phyloP scores from a whole-genome alignment of 1,140 invertebrate genomes.

The Paraescarpia echinospica region DNA sequence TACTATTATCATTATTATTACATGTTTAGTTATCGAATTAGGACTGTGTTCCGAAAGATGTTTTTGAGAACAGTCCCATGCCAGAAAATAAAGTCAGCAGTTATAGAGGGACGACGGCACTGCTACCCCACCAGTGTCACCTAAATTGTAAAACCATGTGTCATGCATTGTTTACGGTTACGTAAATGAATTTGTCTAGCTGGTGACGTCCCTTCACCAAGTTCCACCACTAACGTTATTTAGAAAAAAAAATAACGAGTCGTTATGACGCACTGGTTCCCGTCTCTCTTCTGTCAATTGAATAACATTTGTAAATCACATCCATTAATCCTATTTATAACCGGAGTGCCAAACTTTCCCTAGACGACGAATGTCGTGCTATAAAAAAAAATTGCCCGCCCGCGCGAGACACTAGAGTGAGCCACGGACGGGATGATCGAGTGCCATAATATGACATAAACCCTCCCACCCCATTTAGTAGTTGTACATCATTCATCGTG shows the following conservation, averaged over 20 bases:
- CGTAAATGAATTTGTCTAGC: neutral
- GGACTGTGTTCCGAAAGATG: too few relatives aligned
- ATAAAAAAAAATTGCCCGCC: neutral
- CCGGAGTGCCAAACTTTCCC: neutral
- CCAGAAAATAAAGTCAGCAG: too few relatives aligned
- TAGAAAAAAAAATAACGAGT: neutral
- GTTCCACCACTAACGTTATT: neutral
- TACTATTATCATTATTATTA: too few relatives aligned
- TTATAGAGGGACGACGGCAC: too few relatives aligned
- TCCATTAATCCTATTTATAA: slow-evolving; percentile 2
- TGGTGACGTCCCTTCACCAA: neutral
- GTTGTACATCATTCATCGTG: neutral
- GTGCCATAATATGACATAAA: neutral
- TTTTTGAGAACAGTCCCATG: neutral
- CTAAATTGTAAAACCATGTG: neutral
- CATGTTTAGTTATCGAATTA: too few relatives aligned
- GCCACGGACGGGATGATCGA: neutral
- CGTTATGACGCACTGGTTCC: neutral
- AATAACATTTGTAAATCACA: neutral
- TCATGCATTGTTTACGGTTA: neutral
- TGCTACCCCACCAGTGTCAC: too few relatives aligned
- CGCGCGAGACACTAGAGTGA: too few relatives aligned
- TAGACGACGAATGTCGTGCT: neutral
- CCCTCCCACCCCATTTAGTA: neutral
- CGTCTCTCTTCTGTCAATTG: neutral